Evolutionary conservation across 2,888 invertebrate species (phyloP), one percentile per base, ranked within the genome.

Genomic region (Synanthedon myopaeformis): DNA sequence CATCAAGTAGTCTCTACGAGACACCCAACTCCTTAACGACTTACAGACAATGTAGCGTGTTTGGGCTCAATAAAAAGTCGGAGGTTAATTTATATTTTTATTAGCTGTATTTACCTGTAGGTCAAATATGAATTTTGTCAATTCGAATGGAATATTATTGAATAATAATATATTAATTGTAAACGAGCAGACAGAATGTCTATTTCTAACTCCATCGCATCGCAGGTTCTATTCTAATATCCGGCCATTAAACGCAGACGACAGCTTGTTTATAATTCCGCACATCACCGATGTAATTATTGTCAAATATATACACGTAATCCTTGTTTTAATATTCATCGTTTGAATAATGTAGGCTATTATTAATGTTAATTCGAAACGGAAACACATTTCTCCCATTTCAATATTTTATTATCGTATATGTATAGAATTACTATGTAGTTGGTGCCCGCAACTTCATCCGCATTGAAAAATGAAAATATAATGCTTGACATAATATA

Each of bases 181-280:
- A 35, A 35, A 35, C 8, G 35, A 35, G 35, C 35, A 35, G 10
- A 8, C 35, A 35, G 35, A 35, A 35, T 35, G 14, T 14, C 45
- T 45, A 45, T 45, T 45, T 13, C 45, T 45, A 45, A 45, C 14
- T 45, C 13, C 35, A 35, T 35, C 13, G 45, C 14, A 45, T 35
- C 13, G 45, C 14, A 45, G 45, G 45, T 45, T 35, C 35, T 35
- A 45, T 45, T 14, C 52, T 55, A 53, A 53, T 55, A 53, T 28
- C 35, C 49, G 35, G 55, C 62, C 61, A 69, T 68, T 62, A 65
- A 45, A 45, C 56, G 62, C 56, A 56, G 54, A 52, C 58, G 53
- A 35, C 51, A 60, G 56, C 62, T 63, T 64, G 67, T 72, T 68
- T 61, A 66, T 66, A 64, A 67, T 70, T 66, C 62, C 67, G 66